Evolutionary conservation across 2,113 vertebrate genomes (phyloP).

Genomic region (Sinocyclocheilus grahami): DNA sequence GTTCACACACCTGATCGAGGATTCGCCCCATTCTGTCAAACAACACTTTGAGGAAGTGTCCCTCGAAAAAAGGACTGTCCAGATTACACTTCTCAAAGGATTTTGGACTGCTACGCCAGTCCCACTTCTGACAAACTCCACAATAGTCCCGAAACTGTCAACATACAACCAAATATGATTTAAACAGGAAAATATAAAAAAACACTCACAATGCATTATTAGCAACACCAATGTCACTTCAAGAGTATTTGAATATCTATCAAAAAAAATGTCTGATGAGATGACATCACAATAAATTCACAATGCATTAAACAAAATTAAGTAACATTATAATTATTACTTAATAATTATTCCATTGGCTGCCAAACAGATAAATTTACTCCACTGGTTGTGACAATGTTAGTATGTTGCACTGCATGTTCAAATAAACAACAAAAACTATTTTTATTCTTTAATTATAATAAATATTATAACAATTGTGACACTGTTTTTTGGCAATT

Average conservation of each 20-base stretch:
- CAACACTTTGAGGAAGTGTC: constrained; percentile 95
- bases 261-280: no score
- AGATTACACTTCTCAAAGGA: constrained; percentile 95
- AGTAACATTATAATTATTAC: no score
- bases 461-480: not conserved
- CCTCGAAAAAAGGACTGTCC: constrained; percentile 92
- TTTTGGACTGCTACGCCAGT: constrained; percentile 90
- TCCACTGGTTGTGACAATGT: not conserved
- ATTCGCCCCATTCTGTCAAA: constrained; percentile 99
- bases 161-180: not conserved
- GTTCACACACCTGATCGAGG: constrained; percentile 88
- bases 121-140: constrained; percentile 90
- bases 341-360: no score
- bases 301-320: no score
- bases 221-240: no score
- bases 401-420: not conserved
- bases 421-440: not conserved
- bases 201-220: no score
- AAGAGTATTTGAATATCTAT: no score
- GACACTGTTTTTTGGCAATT: not conserved
- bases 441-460: not conserved
- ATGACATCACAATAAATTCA: no score
- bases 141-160: constrained; percentile 94
- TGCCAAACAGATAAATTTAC: not conserved
- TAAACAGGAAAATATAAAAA: no score